A percentile compares a stretch with the other conserved stretches of the same genome.
phyloP scores from a whole-genome alignment of 2,888 invertebrate species.

The Lasioglossum lativentre region DNA sequence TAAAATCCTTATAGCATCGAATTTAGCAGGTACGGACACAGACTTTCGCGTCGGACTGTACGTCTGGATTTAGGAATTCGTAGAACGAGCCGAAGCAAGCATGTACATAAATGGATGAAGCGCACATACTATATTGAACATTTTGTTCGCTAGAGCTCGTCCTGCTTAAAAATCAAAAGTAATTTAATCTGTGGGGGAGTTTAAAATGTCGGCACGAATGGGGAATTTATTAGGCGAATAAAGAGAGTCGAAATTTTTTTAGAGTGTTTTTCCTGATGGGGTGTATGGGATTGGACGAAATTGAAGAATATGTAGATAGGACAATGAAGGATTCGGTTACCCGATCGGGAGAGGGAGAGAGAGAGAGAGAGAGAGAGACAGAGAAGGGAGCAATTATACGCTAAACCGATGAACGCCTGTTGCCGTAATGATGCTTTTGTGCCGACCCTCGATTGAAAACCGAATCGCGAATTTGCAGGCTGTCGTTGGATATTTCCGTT shows the following conservation, averaged over 20 bases:
- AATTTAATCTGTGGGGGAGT: background rate
- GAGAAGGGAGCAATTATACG: slow-evolving; percentile 63
- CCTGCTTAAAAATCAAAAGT: background rate
- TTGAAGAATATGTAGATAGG: slow-evolving; percentile 23
- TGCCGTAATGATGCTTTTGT: slow-evolving; percentile 56
- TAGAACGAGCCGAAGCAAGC: slow-evolving; percentile 4
- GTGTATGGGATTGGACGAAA: slow-evolving; percentile 15
- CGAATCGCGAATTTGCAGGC: slow-evolving; percentile 50
- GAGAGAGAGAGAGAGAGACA: background rate
- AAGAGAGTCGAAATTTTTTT: slow-evolving; percentile 18
- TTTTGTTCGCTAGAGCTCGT: background rate
- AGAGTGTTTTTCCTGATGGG: slow-evolving; percentile 4
- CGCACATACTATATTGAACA: background rate
- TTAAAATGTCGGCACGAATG: background rate
- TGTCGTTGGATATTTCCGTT: slow-evolving; percentile 55
- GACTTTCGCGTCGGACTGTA: background rate
- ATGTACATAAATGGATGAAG: slow-evolving; percentile 3
- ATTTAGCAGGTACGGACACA: background rate
- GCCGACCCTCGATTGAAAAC: slow-evolving; percentile 37
- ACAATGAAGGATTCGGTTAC: slow-evolving; percentile 55
- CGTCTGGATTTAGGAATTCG: slow-evolving; percentile 11
- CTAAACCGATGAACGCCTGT: slow-evolving; percentile 57
- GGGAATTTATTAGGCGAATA: slow-evolving; percentile 5
- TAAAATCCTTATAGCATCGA: background rate
- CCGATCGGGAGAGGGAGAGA: slow-evolving; percentile 13